phyloP scores from a whole-genome alignment of 1,140 invertebrate genomes.

The Acromyrmex heyeri region DNA sequence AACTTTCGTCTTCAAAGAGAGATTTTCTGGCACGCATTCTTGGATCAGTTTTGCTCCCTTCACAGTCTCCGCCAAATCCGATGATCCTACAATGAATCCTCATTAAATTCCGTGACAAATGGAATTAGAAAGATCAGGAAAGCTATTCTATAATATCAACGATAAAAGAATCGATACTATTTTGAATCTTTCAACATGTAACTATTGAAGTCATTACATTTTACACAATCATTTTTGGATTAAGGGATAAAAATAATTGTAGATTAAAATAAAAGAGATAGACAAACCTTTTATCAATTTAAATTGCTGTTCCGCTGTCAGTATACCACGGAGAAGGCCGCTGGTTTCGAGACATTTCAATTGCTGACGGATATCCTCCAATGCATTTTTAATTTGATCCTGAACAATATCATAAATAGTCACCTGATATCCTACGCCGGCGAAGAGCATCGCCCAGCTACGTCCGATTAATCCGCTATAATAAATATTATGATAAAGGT shows the following conservation, averaged over 20 bases:
- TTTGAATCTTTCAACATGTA: not conserved
- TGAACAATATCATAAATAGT: constrained; percentile 93
- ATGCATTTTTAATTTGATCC: constrained; percentile 91
- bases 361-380: constrained; percentile 92
- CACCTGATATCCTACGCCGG: constrained; percentile 96
- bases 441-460: constrained; percentile 98
- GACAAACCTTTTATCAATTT: constrained; percentile 91
- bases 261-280: not conserved
- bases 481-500: constrained; percentile 57
- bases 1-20: constrained; percentile 94
- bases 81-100: constrained; percentile 87
- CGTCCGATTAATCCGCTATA: constrained; percentile 96
- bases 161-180: not conserved
- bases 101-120: not conserved
- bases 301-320: constrained; percentile 92
- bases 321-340: constrained; percentile 91
- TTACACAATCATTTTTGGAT: not conserved
- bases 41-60: constrained; percentile 93
- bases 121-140: not conserved
- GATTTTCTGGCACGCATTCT: constrained; percentile 97
- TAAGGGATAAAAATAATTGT: not conserved
- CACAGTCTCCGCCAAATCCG: constrained; percentile 89
- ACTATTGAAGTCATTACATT: not conserved
- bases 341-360: constrained; percentile 90
- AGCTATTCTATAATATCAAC: not conserved